Percentiles rank a stretch among this genome's conserved stretches.
phyloP scores from a whole-genome alignment of 2,113 vertebrate species.

The Asarcornis scutulata region DNA sequence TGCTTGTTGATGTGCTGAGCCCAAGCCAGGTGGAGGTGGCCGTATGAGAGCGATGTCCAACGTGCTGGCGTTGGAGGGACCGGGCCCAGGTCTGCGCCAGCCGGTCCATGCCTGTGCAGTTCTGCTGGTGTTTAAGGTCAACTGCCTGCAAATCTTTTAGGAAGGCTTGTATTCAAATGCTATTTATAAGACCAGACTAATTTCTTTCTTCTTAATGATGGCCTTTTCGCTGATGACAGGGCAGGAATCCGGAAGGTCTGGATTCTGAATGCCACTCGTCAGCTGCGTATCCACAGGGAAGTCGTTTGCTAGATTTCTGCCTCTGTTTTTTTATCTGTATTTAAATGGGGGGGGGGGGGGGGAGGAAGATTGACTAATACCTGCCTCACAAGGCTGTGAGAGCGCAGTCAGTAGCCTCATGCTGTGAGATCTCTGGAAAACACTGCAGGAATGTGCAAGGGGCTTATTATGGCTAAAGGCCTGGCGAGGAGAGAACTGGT shows the following conservation, averaged over 20 bases:
- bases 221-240: constrained; percentile 59
- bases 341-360: not conserved
- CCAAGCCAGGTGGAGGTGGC: not conserved
- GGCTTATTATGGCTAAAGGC: constrained; percentile 24
- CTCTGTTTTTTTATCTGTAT: constrained; percentile 25
- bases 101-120: not conserved
- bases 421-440: constrained; percentile 24
- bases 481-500: not conserved
- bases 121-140: constrained; percentile 58
- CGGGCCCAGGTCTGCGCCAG: fast-evolving
- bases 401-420: constrained; percentile 9
- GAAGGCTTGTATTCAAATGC: constrained; percentile 67
- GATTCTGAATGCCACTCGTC: constrained; percentile 54
- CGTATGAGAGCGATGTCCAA: not conserved
- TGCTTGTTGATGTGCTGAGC: not conserved
- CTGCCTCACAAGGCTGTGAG: not conserved
- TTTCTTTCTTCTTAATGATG: constrained; percentile 67
- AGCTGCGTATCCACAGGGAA: constrained; percentile 13
- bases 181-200: constrained; percentile 69
- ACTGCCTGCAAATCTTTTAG: constrained; percentile 59
- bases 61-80: not conserved
- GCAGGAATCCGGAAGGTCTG: constrained; percentile 62
- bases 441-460: constrained; percentile 12
- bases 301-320: constrained; percentile 28
- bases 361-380: constrained; percentile 38